Evolutionary conservation across 2,113 vertebrate species (phyloP).

Genomic region (Corydoras sp.): DNA sequence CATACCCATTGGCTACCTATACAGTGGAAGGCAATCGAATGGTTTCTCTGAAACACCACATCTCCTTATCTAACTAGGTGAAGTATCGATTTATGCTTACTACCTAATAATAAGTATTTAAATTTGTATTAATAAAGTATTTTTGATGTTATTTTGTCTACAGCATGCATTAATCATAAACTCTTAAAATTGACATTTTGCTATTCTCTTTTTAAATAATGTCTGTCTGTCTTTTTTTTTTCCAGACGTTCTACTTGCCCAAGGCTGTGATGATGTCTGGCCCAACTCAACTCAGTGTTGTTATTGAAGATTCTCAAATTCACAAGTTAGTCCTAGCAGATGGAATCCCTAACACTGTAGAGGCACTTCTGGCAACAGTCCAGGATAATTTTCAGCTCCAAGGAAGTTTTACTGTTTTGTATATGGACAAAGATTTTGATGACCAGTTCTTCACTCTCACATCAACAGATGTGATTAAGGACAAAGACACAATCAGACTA

Average conservation of each 20-base stretch:
- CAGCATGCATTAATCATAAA: conserved; percentile 4
- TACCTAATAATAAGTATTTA: conserved; percentile 6
- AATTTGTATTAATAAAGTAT: background rate
- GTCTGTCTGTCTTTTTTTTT: conserved; percentile 26
- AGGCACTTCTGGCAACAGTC: too few species aligned
- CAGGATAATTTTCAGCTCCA: too few species aligned
- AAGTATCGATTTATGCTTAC: conserved; percentile 18
- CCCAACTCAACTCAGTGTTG: too few species aligned
- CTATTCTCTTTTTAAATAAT: conserved; percentile 20
- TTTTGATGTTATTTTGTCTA: background rate
- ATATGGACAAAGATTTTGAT: too few species aligned
- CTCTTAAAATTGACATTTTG: background rate
- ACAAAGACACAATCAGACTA: too few species aligned
- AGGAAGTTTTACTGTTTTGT: too few species aligned
- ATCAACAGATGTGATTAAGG: too few species aligned
- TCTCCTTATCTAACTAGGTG: conserved; percentile 37
- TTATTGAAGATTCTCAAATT: too few species aligned
- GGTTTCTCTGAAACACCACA: conserved; percentile 34
- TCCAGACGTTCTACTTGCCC: conserved; percentile 4
- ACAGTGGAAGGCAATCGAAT: conserved; percentile 3
- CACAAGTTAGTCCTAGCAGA: too few species aligned
- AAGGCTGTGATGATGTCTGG: too few species aligned
- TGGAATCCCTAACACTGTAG: too few species aligned
- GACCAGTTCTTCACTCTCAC: too few species aligned
- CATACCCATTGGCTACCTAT: conserved; percentile 23